Percentiles rank a stretch among this genome's conserved stretches.
These are phyloP conservation scores for Syngnathus rostellatus DNA, from an alignment of 2,797 vertebrate species.

Conservation along the genomic window DNA sequence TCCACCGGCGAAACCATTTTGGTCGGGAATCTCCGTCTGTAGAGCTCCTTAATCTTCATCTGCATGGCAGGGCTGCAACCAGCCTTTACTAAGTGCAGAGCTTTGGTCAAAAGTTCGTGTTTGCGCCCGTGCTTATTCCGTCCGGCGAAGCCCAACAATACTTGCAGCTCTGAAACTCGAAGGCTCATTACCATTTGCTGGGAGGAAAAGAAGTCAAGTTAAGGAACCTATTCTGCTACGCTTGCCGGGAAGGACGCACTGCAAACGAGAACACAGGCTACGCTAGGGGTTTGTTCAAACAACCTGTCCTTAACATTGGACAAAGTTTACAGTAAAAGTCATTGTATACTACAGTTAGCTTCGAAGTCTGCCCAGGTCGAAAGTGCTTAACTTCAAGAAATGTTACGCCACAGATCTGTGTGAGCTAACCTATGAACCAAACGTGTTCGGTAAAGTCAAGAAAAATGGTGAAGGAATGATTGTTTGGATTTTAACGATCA, in stretches of 20 bases:
- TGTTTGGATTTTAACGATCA: not conserved
- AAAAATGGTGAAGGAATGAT: not conserved
- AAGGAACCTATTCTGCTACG: not conserved
- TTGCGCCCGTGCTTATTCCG: slow-evolving; percentile 99
- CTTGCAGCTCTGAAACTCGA: slow-evolving; percentile 98
- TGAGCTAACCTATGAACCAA: not conserved
- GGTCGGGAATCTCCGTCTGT: slow-evolving; percentile 92
- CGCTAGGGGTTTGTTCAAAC: not conserved
- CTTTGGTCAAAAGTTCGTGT: slow-evolving; percentile 99
- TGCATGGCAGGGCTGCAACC: slow-evolving; percentile 97
- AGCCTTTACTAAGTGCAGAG: slow-evolving; percentile 92
- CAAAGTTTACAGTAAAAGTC: not conserved
- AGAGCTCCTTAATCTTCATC: slow-evolving; percentile 99
- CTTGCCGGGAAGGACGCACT: not conserved
- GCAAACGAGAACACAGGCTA: not conserved
- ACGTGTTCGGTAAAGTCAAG: not conserved
- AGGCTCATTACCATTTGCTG: slow-evolving; percentile 99
- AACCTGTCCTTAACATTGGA: not conserved
- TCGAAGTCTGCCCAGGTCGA: not conserved
- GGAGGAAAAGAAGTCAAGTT: slow-evolving; percentile 28
- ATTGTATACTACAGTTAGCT: not conserved
- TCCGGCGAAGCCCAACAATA: slow-evolving; percentile 96
- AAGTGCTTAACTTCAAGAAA: not conserved
- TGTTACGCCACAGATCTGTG: not conserved
- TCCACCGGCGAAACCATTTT: slow-evolving; percentile 96